A percentile compares a stretch with the other conserved stretches of the same genome.
Evolutionary conservation across 2,888 invertebrate genomes (phyloP).

Genomic region (Mamestra brassicae): DNA sequence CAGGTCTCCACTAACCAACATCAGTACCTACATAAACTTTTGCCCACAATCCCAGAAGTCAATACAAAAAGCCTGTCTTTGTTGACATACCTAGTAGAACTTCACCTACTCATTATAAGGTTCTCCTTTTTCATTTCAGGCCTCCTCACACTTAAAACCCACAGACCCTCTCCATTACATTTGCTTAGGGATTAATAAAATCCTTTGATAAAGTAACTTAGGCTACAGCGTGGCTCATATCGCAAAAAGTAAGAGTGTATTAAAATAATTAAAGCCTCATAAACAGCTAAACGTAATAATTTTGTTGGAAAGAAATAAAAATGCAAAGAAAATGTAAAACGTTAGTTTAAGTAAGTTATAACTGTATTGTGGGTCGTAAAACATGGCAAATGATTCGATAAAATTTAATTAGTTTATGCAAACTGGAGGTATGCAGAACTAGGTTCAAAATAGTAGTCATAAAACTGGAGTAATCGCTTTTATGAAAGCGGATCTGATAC

Average conservation of each 20-base stretch:
- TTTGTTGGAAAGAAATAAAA: neutral
- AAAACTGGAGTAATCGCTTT: neutral
- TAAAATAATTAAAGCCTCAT: slow-evolving; percentile 20
- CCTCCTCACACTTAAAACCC: neutral
- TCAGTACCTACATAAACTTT: too few relatives aligned
- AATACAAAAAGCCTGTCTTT: neutral
- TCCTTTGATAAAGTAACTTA: slow-evolving; percentile 17
- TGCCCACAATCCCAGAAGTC: too few relatives aligned
- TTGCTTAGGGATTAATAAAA: slow-evolving; percentile 29
- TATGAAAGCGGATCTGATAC: neutral
- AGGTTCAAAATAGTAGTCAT: too few relatives aligned
- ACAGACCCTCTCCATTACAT: neutral
- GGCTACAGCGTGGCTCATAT: slow-evolving; percentile 4
- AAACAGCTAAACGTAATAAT: slow-evolving; percentile 1
- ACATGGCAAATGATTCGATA: neutral
- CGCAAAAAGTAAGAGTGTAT: slow-evolving; percentile 1
- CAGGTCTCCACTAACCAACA: too few relatives aligned
- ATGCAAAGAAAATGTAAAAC: neutral
- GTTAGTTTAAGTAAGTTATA: neutral
- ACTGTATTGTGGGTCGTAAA: neutral
- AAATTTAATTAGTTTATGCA: neutral
- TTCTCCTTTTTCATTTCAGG: neutral
- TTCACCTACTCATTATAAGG: neutral
- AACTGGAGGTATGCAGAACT: neutral
- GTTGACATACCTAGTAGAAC: neutral